These are phyloP conservation scores for Dorcus parallelipipedus DNA, from an alignment of 2,888 invertebrate species.

Conservation along the genomic window DNA sequence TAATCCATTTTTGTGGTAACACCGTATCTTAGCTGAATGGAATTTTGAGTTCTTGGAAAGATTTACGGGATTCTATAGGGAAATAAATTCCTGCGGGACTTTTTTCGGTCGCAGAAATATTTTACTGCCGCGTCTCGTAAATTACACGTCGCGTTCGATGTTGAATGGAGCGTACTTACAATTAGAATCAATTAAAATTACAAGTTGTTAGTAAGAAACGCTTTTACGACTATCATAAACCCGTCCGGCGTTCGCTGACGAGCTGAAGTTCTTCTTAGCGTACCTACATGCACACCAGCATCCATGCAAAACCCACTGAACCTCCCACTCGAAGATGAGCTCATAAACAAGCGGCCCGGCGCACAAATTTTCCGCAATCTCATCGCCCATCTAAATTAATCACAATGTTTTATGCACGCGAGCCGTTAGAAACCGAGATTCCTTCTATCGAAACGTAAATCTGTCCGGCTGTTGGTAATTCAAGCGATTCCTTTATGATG, in stretches of 20 bases:
- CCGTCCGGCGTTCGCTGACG: not conserved
- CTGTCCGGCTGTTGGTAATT: slow-evolving; percentile 20
- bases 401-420: slow-evolving; percentile 27
- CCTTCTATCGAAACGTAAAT: slow-evolving; percentile 18
- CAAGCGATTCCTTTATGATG: slow-evolving; percentile 19
- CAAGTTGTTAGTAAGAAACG: not conserved
- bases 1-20: no score
- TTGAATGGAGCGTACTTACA: not conserved
- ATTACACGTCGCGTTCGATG: not conserved
- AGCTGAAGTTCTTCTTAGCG: not conserved
- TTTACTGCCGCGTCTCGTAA: not conserved
- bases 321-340: slow-evolving; percentile 27
- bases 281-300: not conserved
- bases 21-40: no score
- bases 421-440: slow-evolving; percentile 24
- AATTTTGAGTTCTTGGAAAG: no score
- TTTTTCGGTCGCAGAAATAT: no score
- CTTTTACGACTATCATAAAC: not conserved
- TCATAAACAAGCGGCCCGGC: slow-evolving; percentile 25
- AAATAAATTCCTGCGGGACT: no score
- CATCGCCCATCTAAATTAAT: slow-evolving; percentile 27
- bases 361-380: slow-evolving; percentile 30
- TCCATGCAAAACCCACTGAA: slow-evolving; percentile 21
- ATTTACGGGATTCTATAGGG: no score
- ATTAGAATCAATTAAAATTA: slow-evolving; percentile 2